These are phyloP conservation scores for Corvus cornix DNA, from an alignment of 2,113 vertebrate species.

Conservation along the genomic window DNA sequence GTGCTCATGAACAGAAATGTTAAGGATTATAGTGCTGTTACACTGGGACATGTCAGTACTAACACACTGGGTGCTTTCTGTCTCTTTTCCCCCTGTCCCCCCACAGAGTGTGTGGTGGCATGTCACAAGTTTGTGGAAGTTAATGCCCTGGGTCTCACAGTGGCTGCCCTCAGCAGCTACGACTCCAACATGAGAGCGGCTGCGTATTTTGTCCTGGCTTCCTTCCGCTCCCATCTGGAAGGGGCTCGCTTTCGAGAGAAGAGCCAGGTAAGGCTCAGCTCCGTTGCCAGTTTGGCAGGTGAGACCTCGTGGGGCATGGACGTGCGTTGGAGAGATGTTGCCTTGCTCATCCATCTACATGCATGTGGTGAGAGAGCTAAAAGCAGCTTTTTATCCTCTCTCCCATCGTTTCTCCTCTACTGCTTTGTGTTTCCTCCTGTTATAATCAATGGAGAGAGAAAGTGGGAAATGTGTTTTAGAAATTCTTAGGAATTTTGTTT, in stretches of 20 bases:
- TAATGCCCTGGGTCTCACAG: slow-evolving; percentile 84
- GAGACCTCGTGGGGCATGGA: background rate
- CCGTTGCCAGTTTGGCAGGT: background rate
- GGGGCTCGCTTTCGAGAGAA: slow-evolving; percentile 85
- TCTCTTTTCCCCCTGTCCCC: background rate
- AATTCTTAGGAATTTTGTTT: background rate
- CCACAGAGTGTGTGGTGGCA: slow-evolving; percentile 86
- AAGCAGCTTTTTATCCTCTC: background rate
- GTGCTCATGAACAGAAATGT: background rate
- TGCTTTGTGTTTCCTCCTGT: background rate
- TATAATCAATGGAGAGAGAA: background rate
- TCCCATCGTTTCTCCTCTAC: background rate
- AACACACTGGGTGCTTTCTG: background rate
- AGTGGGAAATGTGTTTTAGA: background rate
- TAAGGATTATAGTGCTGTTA: background rate
- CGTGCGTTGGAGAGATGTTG: rapidly evolving
- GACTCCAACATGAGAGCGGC: slow-evolving; percentile 85
- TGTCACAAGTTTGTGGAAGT: slow-evolving; percentile 90
- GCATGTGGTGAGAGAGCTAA: background rate
- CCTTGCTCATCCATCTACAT: background rate
- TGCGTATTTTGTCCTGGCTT: slow-evolving; percentile 82
- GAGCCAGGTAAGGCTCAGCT: slow-evolving; percentile 78
- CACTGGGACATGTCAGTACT: rapidly evolving
- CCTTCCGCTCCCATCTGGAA: slow-evolving; percentile 88
- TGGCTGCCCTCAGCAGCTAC: slow-evolving; percentile 90